phyloP scores from a whole-genome alignment of 2,888 invertebrate species.

The Platycheirus albimanus region DNA sequence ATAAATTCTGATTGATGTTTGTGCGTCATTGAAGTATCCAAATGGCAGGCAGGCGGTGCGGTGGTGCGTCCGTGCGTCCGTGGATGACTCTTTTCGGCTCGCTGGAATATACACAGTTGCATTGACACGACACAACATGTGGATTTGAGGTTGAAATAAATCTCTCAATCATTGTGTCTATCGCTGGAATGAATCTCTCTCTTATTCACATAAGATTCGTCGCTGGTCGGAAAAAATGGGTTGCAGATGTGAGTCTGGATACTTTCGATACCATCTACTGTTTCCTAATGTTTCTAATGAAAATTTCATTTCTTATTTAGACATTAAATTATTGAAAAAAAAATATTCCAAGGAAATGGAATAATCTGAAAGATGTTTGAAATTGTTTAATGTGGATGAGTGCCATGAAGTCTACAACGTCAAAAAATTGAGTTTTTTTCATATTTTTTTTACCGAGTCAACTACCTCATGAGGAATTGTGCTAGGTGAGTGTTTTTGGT shows the following conservation, averaged over 20 bases:
- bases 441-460: not conserved
- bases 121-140: slow-evolving; percentile 3
- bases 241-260: not conserved
- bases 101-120: not conserved
- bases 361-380: not conserved
- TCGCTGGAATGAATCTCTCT: not conserved
- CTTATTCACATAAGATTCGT: not conserved
- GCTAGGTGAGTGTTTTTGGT: not conserved
- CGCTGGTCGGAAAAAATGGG: slow-evolving; percentile 10
- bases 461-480: not conserved
- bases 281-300: not conserved
- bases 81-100: slow-evolving; percentile 12
- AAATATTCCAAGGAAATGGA: not conserved
- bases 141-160: slow-evolving; percentile 5
- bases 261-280: not conserved
- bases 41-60: too few relatives aligned
- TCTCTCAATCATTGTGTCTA: not conserved
- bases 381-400: not conserved
- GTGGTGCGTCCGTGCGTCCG: not conserved
- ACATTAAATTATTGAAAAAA: not conserved
- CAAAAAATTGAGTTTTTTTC: not conserved
- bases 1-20: slow-evolving; percentile 13
- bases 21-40: slow-evolving; percentile 23
- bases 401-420: not conserved
- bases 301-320: not conserved